Evolutionary conservation across 2,888 invertebrate species (phyloP), one percentile per base, ranked within the genome.

Genomic region (Pocota personata): DNA sequence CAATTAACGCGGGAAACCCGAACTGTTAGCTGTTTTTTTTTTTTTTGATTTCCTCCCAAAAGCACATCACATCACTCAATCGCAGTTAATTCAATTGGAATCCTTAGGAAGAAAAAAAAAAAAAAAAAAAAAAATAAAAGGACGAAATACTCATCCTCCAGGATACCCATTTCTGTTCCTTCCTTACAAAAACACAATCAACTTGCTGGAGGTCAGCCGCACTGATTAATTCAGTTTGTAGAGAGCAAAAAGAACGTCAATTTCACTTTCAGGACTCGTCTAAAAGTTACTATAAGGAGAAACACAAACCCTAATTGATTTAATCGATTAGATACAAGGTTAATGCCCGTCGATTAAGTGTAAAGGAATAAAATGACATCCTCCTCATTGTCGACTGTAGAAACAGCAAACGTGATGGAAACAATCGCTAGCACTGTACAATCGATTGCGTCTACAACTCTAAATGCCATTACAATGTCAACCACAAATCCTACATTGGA

Each of bases 391-490:
- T 5, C 80, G 24, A 1, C 67, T 21, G 21, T 71, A 48, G 27
- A 69, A n/a, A 30, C 78, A 35, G 52, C 73, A 21, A 69, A 27
- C 40, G 64, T 58, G 40, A 40, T 73, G 60, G 58, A 67, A 46
- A 32, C 64, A 40, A 86, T 87, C 48, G 62, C 71, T 24, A 55
- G 58, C 27, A 88, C 75, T 16, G 64, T 80, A 48, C 58, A 82
- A 66, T 76, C 82, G 40, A 66, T 73, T 40, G 73, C 58, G 12
- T 57, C 77, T 19, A 79, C 80, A 60, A 82, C 88, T 32, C 14
- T 87, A 19, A 79, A 77, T 66, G 78, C 87, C 50, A 84, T 87
- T 46, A 87, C 88, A 19, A 60, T 82, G 79, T 48, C 88, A 35
- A 72, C 52, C 6, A 64, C 82, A 19, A 58, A 77, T 71, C 58